These are phyloP conservation scores for Chroicocephalus ridibundus DNA, from an alignment of 2,113 vertebrate genomes.

Conservation along the genomic window DNA sequence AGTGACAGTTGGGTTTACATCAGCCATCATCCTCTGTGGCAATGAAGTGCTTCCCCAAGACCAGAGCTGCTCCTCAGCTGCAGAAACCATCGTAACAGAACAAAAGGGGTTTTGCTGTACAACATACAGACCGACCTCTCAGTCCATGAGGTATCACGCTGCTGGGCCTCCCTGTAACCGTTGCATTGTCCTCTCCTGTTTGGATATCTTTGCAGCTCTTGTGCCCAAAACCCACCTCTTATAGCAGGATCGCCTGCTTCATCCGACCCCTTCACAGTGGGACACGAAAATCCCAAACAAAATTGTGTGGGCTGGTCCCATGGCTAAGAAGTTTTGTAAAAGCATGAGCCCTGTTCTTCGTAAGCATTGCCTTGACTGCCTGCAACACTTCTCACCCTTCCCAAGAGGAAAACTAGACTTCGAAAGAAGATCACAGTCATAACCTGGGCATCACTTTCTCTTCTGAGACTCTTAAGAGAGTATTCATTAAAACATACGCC, in stretches of 20 bases:
- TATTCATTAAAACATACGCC: not conserved
- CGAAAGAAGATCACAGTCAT: not conserved
- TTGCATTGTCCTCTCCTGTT: not conserved
- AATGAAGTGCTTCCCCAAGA: slow-evolving; percentile 19
- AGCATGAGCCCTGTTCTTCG: not conserved
- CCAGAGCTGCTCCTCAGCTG: not conserved
- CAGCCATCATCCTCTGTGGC: slow-evolving; percentile 58
- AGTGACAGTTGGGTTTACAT: slow-evolving; percentile 64
- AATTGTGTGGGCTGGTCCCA: not conserved
- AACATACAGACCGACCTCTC: not conserved
- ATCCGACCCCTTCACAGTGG: not conserved
- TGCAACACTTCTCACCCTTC: not conserved
- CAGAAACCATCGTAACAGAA: not conserved
- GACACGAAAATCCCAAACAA: not conserved
- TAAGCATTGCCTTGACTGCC: not conserved
- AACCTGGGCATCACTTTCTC: not conserved
- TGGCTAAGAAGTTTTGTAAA: not conserved
- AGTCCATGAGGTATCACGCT: not conserved
- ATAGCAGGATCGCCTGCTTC: not conserved
- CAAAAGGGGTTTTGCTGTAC: not conserved
- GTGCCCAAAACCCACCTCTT: not conserved
- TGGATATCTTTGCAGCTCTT: not conserved
- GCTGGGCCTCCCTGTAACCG: not conserved
- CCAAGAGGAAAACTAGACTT: not conserved
- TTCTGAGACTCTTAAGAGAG: not conserved